Percentiles rank a stretch among this genome's conserved stretches.
phyloP scores from a whole-genome alignment of 2,113 vertebrate genomes.

The Lipotes vexillifer region DNA sequence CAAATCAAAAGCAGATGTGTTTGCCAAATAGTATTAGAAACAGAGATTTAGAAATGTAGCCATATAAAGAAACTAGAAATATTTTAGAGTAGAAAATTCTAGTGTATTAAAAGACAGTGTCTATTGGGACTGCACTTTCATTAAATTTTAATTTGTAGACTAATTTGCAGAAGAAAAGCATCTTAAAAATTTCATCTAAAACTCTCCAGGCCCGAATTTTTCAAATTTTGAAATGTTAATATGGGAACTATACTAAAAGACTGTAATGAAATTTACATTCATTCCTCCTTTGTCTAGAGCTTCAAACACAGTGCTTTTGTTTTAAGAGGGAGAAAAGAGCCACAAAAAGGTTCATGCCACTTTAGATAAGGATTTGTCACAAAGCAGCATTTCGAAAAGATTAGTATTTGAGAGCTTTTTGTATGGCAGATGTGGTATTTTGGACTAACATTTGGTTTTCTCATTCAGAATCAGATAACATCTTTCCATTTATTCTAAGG shows the following conservation, averaged over 20 bases:
- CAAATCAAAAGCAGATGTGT: background rate
- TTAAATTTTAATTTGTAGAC: background rate
- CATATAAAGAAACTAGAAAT: background rate
- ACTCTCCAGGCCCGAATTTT: background rate
- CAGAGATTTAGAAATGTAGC: background rate
- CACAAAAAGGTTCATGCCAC: background rate
- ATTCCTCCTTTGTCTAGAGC: background rate
- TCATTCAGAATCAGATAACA: background rate
- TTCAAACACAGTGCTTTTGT: background rate
- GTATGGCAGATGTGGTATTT: background rate
- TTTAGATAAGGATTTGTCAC: background rate
- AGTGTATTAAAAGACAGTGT: background rate
- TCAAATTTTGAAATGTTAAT: background rate
- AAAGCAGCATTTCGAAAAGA: background rate
- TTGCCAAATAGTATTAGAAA: background rate
- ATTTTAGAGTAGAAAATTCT: background rate
- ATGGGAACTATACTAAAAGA: background rate
- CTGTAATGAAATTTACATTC: background rate
- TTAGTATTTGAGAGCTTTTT: background rate
- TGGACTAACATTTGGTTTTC: background rate
- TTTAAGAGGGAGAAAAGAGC: background rate
- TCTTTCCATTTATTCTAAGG: background rate
- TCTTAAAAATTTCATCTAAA: background rate
- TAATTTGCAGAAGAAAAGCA: background rate
- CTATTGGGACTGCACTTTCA: background rate